phyloP scores from a whole-genome alignment of 2,797 vertebrate genomes.

The Spea hammondii region DNA sequence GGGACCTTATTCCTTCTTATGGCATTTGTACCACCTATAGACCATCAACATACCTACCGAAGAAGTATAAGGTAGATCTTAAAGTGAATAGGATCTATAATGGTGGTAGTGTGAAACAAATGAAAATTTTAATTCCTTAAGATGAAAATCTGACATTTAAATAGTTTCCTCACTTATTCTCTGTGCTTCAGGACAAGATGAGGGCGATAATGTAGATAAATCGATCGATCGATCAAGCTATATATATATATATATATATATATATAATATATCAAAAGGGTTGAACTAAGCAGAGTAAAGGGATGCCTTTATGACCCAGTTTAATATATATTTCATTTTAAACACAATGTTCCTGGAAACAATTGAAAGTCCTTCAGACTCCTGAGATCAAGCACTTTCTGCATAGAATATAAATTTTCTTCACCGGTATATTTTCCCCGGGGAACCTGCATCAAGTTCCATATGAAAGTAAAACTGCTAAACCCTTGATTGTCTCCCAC shows the following conservation, averaged over 20 bases:
- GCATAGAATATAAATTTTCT: slow-evolving; percentile 38
- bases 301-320: slow-evolving; percentile 16
- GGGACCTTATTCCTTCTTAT: no score
- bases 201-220: background rate
- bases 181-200: background rate
- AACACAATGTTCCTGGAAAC: slow-evolving; percentile 37
- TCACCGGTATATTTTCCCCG: slow-evolving; percentile 19
- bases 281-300: background rate
- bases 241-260: background rate
- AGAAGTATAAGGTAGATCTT: no score
- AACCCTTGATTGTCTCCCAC: slow-evolving; percentile 16
- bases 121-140: no score
- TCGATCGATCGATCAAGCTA: background rate
- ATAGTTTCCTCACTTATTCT: no score
- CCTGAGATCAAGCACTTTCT: slow-evolving; percentile 32
- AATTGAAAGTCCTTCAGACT: slow-evolving; percentile 27
- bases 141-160: no score
- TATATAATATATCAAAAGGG: background rate
- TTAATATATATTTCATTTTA: slow-evolving; percentile 18
- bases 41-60: no score
- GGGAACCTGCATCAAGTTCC: slow-evolving; percentile 39
- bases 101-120: no score
- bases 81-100: no score
- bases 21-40: no score
- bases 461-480: slow-evolving; percentile 34